phyloP scores from a whole-genome alignment of 2,888 invertebrate species.

The Drosophila melanocephala region DNA sequence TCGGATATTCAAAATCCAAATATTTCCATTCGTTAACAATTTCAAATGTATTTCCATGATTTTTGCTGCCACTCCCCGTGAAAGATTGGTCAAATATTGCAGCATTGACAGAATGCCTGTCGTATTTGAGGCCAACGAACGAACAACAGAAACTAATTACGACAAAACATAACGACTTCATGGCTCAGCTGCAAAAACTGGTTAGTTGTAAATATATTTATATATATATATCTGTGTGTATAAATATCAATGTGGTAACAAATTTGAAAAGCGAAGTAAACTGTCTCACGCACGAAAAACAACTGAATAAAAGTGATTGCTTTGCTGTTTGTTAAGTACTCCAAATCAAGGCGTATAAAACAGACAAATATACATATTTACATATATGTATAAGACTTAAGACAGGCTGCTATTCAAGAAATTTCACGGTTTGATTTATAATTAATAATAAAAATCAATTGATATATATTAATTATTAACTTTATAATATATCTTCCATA shows the following conservation, averaged over 20 bases:
- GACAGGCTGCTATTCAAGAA: not conserved
- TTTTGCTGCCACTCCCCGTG: slow-evolving; percentile 1
- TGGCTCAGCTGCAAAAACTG: slow-evolving; percentile 45
- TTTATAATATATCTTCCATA: not conserved
- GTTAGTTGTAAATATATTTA: slow-evolving; percentile 28
- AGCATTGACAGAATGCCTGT: slow-evolving; percentile 10
- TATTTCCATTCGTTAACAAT: slow-evolving; percentile 91
- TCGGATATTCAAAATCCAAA: slow-evolving; percentile 90
- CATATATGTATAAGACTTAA: not conserved
- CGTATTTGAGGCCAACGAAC: slow-evolving; percentile 49
- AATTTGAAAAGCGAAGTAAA: slow-evolving; percentile 28
- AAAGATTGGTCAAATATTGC: slow-evolving; percentile 16
- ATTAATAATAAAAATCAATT: not conserved
- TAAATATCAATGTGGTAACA: slow-evolving; percentile 12
- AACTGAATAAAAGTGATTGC: slow-evolving; percentile 50
- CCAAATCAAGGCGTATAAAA: not conserved
- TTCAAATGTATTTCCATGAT: slow-evolving; percentile 50
- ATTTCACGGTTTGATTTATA: not conserved
- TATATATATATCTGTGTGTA: not conserved
- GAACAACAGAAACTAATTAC: slow-evolving; percentile 34
- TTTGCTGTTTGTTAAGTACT: slow-evolving; percentile 35
- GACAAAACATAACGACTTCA: slow-evolving; percentile 33
- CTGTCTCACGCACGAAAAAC: slow-evolving; percentile 49
- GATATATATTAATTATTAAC: not conserved
- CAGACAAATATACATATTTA: not conserved